Conservation (phyloP, 2,797 vertebrate species). For the Perodicticus potto region DNA sequence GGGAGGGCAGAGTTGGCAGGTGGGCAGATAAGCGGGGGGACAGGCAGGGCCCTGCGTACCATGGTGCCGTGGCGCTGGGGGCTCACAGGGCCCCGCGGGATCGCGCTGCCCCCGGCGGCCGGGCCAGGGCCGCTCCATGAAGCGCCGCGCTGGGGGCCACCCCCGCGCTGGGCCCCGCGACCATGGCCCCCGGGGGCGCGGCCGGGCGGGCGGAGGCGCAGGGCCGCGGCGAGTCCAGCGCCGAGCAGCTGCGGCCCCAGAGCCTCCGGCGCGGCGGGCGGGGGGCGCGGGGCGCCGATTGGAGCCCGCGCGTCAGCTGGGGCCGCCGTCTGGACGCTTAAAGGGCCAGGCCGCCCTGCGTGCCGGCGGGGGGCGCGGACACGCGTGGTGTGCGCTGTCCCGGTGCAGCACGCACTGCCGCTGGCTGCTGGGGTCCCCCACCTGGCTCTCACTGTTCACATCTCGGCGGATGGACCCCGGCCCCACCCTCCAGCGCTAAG, state of each 20-base stretch:
- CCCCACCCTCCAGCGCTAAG: background rate
- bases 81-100: conserved; percentile 90
- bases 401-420: background rate
- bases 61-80: conserved; percentile 94
- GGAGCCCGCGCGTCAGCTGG: conserved; percentile 95
- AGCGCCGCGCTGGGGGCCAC: conserved; percentile 81
- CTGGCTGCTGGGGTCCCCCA: background rate
- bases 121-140: conserved; percentile 82
- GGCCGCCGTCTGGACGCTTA: conserved; percentile 93
- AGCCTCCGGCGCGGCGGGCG: conserved; percentile 81
- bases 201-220: conserved; percentile 81
- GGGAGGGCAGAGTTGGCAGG: conserved; percentile 53
- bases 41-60: conserved; percentile 88
- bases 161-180: conserved; percentile 80
- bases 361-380: conserved; percentile 69
- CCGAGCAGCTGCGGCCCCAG: conserved; percentile 78
- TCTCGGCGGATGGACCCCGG: background rate
- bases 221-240: conserved; percentile 74
- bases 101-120: conserved; percentile 81
- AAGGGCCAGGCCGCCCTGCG: conserved; percentile 91
- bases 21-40: conserved; percentile 79
- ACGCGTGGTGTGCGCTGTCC: conserved; percentile 33
- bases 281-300: conserved; percentile 90
- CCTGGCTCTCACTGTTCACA: background rate
- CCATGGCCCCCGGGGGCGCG: conserved; percentile 85